Conservation (phyloP, 2,888 invertebrate genomes). For the Dolomedes plantarius region DNA sequence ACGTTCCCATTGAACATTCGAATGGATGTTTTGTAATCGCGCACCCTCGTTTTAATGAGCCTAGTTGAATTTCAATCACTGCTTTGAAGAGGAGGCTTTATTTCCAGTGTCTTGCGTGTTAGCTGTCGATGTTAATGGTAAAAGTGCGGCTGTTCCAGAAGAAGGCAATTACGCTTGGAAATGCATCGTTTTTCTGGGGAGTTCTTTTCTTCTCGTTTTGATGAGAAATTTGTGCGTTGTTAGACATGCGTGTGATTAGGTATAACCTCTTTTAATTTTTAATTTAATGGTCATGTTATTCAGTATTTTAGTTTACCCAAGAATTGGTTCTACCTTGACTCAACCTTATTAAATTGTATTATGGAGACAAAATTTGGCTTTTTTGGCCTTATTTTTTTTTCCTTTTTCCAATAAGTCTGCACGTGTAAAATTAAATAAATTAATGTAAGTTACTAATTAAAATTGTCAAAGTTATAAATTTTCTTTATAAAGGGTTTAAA, state of each 20-base stretch:
- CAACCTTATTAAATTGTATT: too few relatives aligned
- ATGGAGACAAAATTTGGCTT: too few relatives aligned
- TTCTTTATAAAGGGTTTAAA: too few relatives aligned
- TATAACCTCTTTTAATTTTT: background rate
- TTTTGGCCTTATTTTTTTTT: too few relatives aligned
- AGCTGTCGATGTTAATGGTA: constrained; percentile 5
- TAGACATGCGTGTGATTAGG: background rate
- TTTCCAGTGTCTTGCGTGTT: background rate
- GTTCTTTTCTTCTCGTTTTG: background rate
- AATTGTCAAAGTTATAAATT: too few relatives aligned
- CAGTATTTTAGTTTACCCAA: too few relatives aligned
- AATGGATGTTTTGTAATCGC: constrained; percentile 45
- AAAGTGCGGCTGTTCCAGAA: background rate
- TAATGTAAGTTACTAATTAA: too few relatives aligned
- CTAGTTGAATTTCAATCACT: constrained; percentile 61
- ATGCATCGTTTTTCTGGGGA: background rate
- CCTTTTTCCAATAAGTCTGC: too few relatives aligned
- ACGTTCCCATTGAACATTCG: constrained; percentile 7
- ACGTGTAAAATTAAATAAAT: too few relatives aligned
- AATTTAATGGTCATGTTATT: too few relatives aligned
- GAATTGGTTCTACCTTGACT: too few relatives aligned
- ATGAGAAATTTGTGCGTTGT: constrained; percentile 3
- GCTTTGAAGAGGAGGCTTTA: background rate
- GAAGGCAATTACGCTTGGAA: background rate
- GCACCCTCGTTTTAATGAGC: constrained; percentile 54